Evolutionary conservation across 2,113 vertebrate species (phyloP).

Genomic region (Panthera uncia): DNA sequence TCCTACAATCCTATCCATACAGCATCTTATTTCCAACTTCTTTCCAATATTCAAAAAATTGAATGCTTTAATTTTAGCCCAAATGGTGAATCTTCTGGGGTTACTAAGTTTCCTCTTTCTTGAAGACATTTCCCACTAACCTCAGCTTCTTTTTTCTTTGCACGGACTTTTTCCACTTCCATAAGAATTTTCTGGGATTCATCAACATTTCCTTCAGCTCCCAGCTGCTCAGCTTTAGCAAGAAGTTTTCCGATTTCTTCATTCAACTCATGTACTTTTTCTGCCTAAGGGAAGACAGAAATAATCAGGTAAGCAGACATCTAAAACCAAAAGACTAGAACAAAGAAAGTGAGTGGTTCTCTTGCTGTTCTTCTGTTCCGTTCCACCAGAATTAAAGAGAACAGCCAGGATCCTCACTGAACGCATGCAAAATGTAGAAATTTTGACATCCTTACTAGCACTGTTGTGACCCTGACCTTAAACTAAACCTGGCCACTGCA

Average conservation of each 20-base stretch:
- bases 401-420: background rate
- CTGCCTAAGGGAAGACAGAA: constrained; percentile 87
- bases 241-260: constrained; percentile 99
- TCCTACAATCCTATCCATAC: background rate
- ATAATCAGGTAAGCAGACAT: background rate
- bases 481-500: too few species aligned
- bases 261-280: constrained; percentile 98
- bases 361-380: background rate
- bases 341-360: background rate
- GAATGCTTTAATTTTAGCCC: background rate
- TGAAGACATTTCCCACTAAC: constrained; percentile 79
- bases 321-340: background rate
- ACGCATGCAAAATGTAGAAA: background rate
- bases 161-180: constrained; percentile 98
- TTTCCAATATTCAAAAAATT: background rate
- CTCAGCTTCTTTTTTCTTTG: constrained; percentile 98
- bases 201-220: constrained; percentile 98
- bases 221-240: constrained; percentile 98
- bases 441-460: background rate
- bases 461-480: background rate
- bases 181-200: constrained; percentile 98
- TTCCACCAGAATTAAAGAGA: background rate
- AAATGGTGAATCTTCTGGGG: background rate
- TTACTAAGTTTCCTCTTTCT: background rate
- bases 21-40: background rate